Percentiles rank a stretch among this genome's conserved stretches.
These are phyloP conservation scores for Balaeniceps rex DNA, from an alignment of 2,113 vertebrate species.

Conservation along the genomic window DNA sequence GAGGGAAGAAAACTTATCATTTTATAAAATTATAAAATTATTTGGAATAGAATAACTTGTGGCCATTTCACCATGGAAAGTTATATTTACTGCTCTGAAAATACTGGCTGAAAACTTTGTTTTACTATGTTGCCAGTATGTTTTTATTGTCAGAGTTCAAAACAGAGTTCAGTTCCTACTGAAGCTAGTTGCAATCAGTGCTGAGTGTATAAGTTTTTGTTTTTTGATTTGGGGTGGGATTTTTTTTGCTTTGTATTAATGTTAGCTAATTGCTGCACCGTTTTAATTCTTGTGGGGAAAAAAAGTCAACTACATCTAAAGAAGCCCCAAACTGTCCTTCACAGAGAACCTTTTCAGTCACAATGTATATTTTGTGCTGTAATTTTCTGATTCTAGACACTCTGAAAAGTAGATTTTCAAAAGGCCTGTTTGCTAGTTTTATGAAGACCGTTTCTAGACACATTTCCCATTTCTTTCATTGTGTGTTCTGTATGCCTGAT, in stretches of 20 bases:
- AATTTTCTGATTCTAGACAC: not conserved
- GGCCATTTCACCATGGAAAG: not conserved
- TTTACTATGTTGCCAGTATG: not conserved
- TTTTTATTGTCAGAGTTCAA: not conserved
- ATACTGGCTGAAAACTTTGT: not conserved
- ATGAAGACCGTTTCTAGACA: not conserved
- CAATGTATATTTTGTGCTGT: not conserved
- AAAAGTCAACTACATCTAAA: not conserved
- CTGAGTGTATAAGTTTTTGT: rapidly evolving
- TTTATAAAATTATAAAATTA: not conserved
- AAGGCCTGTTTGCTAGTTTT: not conserved
- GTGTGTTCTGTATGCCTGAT: not conserved
- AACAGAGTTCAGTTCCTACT: not conserved
- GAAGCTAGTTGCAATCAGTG: not conserved
- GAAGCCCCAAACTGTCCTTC: not conserved
- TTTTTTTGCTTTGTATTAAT: not conserved
- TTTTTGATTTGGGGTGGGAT: not conserved
- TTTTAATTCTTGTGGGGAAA: not conserved
- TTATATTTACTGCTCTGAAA: not conserved
- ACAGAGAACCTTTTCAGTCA: not conserved
- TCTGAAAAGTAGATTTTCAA: not conserved
- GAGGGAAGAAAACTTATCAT: not conserved
- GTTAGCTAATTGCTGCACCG: not conserved
- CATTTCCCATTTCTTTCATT: not conserved
- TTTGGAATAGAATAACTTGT: not conserved